phyloP scores from a whole-genome alignment of 1,140 invertebrate genomes.

The Pemphigus obesinymphae region DNA sequence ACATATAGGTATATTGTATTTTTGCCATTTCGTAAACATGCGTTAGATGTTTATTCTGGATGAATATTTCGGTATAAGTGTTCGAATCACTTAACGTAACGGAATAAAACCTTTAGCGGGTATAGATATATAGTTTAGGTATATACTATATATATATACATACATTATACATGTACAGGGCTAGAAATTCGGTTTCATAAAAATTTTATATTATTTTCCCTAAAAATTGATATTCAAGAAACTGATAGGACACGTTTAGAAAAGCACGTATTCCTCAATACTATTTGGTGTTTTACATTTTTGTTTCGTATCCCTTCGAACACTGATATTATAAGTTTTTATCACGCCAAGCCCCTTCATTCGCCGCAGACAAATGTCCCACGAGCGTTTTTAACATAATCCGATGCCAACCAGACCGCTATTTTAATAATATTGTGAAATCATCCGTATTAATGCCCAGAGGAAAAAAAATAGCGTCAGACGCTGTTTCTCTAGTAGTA shows the following conservation, averaged over 20 bases:
- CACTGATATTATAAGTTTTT: conserved; percentile 5
- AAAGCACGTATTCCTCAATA: background rate
- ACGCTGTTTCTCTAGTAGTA: too few relatives aligned
- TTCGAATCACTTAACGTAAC: background rate
- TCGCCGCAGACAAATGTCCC: background rate
- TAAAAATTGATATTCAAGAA: background rate
- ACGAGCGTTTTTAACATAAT: background rate
- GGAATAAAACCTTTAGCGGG: background rate
- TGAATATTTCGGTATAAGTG: background rate
- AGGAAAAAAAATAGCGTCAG: too few relatives aligned
- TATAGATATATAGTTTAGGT: too few relatives aligned
- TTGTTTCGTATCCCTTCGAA: background rate
- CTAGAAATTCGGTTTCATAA: background rate
- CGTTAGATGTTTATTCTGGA: too few relatives aligned
- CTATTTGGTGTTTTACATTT: background rate
- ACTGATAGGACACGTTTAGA: background rate
- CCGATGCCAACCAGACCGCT: background rate
- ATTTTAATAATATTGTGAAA: background rate
- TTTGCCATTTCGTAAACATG: too few relatives aligned
- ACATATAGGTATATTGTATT: background rate
- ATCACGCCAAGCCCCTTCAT: background rate
- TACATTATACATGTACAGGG: too few relatives aligned
- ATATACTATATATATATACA: too few relatives aligned
- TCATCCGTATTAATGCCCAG: background rate
- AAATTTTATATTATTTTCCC: background rate